phyloP scores from a whole-genome alignment of 2,113 vertebrate species.

The Amphiprion percula region DNA sequence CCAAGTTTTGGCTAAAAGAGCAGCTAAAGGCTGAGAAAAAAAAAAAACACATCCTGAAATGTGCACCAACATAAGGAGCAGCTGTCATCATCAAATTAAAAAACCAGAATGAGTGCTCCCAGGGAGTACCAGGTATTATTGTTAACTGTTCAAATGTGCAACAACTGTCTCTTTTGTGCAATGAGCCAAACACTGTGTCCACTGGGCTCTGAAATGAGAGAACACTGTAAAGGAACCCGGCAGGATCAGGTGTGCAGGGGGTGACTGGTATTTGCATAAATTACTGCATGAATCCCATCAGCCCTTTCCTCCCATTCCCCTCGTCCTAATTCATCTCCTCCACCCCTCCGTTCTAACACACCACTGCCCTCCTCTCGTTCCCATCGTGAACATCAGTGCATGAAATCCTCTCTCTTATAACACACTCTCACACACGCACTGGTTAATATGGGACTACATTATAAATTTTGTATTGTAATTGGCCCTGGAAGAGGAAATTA shows the following conservation, averaged over 20 bases:
- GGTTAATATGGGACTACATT: constrained; percentile 16
- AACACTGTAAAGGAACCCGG: constrained; percentile 15
- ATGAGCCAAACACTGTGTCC: constrained; percentile 13
- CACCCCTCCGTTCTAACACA: neutral
- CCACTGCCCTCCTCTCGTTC: constrained; percentile 32
- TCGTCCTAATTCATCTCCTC: constrained; percentile 42
- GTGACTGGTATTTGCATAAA: constrained; percentile 54
- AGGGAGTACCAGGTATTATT: constrained; percentile 24
- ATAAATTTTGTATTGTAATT: constrained; percentile 50
- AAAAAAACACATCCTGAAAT: neutral
- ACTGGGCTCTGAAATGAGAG: constrained; percentile 58
- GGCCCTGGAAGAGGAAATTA: constrained; percentile 38
- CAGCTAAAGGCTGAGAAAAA: neutral
- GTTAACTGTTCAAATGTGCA: constrained; percentile 27
- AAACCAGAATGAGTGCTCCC: constrained; percentile 24
- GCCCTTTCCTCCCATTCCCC: constrained; percentile 4
- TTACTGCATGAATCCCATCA: constrained; percentile 44
- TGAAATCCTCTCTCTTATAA: constrained; percentile 31
- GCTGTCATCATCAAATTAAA: constrained; percentile 24
- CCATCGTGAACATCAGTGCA: constrained; percentile 26
- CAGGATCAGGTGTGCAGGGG: constrained; percentile 47
- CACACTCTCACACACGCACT: constrained; percentile 3
- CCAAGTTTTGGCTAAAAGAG: too few relatives aligned
- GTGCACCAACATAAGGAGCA: neutral
- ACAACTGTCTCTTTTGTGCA: constrained; percentile 34